A percentile compares a stretch with the other conserved stretches of the same genome.
Conservation (phyloP, 2,797 vertebrate genomes). For the Rhadinocentrus ornatus region DNA sequence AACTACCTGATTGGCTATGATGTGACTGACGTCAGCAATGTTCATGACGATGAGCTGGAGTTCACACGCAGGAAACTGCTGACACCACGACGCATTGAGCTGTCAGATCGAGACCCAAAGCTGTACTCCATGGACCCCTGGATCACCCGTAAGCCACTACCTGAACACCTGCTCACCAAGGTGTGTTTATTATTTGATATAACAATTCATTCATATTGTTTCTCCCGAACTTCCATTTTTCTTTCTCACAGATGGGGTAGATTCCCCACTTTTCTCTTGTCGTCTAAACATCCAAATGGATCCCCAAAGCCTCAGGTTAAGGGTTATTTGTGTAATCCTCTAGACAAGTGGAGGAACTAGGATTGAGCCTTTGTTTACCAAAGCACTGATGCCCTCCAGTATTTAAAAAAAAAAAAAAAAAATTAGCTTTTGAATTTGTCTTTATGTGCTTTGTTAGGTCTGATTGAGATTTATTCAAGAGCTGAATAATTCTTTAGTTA, state of each 20-base stretch:
- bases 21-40: constrained; percentile 95
- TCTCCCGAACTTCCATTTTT: too few species aligned
- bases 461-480: too few species aligned
- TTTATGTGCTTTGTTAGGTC: background rate
- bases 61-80: constrained; percentile 95
- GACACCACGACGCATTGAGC: constrained; percentile 91
- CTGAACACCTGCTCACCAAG: constrained; percentile 90
- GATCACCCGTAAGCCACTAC: constrained; percentile 90
- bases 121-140: constrained; percentile 97
- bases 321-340: too few species aligned
- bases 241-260: too few species aligned
- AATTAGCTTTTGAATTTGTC: background rate
- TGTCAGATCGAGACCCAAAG: constrained; percentile 87
- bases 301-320: background rate
- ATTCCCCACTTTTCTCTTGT: too few species aligned
- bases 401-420: too few species aligned
- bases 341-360: too few species aligned
- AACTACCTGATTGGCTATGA: constrained; percentile 96
- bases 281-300: background rate
- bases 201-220: background rate
- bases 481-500: too few species aligned
- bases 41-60: constrained; percentile 97
- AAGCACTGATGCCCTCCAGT: too few species aligned
- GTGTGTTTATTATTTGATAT: constrained; percentile 30
- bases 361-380: background rate